phyloP scores from a whole-genome alignment of 2,888 invertebrate genomes.

The Phyto melanocephala region DNA sequence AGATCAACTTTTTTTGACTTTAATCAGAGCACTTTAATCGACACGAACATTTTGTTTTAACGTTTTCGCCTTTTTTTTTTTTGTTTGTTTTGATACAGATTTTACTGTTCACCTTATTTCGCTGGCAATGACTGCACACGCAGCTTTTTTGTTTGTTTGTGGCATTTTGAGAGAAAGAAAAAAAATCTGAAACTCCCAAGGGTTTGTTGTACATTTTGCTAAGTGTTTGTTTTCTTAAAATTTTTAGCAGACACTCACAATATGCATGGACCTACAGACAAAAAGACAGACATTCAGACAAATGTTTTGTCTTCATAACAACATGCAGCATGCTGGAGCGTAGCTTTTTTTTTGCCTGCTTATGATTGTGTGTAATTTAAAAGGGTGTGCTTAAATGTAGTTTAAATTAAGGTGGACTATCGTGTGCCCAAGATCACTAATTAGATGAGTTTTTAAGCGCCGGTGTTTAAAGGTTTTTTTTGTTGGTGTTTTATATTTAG shows the following conservation, averaged over 20 bases:
- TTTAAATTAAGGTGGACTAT: slow-evolving; percentile 66
- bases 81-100: neutral
- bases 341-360: neutral
- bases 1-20: slow-evolving; percentile 65
- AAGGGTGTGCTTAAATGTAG: slow-evolving; percentile 65
- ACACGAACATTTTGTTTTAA: slow-evolving; percentile 68
- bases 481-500: neutral
- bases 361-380: slow-evolving; percentile 53
- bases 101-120: slow-evolving; percentile 17
- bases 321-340: neutral
- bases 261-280: too few species aligned
- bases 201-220: slow-evolving; percentile 40
- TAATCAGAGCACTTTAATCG: slow-evolving; percentile 70
- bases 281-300: slow-evolving; percentile 29
- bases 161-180: neutral
- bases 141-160: slow-evolving; percentile 41
- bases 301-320: too few species aligned
- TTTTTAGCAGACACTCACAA: slow-evolving; percentile 7
- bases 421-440: slow-evolving; percentile 65
- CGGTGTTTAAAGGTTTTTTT: slow-evolving; percentile 55
- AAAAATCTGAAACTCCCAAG: slow-evolving; percentile 53
- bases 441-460: slow-evolving; percentile 66
- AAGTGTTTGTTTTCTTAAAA: slow-evolving; percentile 34
- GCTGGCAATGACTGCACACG: slow-evolving; percentile 55
- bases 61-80: slow-evolving; percentile 13